phyloP scores from a whole-genome alignment of 2,113 vertebrate species.

The Oreochromis spilurus region DNA sequence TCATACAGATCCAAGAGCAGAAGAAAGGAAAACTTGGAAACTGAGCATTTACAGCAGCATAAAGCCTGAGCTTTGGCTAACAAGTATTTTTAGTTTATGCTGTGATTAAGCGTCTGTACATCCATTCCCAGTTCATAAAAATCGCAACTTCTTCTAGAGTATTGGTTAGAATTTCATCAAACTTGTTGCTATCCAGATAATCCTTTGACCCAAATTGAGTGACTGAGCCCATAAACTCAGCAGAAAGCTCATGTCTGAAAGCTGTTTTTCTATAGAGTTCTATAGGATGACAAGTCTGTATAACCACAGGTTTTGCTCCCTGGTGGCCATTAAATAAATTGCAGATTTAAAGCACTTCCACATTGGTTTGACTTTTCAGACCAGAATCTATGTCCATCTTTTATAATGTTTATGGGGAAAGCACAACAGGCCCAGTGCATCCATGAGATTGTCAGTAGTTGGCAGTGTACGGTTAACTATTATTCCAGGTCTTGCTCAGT shows the following conservation, averaged over 20 bases:
- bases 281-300: neutral
- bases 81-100: neutral
- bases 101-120: fast-evolving
- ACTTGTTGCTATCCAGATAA: neutral
- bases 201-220: neutral
- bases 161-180: neutral
- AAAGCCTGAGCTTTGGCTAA: neutral
- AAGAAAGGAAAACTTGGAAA: neutral
- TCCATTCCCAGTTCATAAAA: neutral
- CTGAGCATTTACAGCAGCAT: neutral
- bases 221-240: neutral
- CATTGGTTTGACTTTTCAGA: neutral
- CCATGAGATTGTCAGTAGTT: neutral
- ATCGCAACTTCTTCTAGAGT: neutral
- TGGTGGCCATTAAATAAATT: neutral
- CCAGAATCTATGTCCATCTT: neutral
- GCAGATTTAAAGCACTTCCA: neutral
- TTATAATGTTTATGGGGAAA: neutral
- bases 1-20: neutral
- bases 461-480: neutral
- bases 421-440: neutral
- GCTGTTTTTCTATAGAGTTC: neutral
- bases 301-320: neutral
- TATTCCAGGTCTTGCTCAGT: neutral
- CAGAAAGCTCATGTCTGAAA: neutral